Conservation (phyloP, 2,888 invertebrate genomes). For the Sinopyrophorus schimmeli region DNA sequence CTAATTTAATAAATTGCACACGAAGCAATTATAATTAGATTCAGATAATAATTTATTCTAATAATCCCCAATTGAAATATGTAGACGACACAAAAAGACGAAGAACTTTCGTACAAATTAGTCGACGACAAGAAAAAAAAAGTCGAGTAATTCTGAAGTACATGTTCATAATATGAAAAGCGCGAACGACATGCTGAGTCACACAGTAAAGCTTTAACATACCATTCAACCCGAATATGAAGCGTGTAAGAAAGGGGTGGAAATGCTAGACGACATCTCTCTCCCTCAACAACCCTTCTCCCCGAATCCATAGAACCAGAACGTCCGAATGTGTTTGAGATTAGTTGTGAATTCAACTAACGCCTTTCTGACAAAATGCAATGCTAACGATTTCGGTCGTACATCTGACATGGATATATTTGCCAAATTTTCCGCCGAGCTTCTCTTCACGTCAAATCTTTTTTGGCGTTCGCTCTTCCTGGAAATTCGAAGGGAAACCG, state of each 20-base stretch:
- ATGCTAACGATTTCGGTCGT: constrained; percentile 29
- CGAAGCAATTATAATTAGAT: no score
- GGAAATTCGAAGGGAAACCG: neutral
- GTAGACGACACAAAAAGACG: no score
- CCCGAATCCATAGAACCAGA: neutral
- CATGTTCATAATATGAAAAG: constrained; percentile 23
- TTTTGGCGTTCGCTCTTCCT: neutral
- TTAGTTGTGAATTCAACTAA: constrained; percentile 22
- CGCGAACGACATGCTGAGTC: constrained; percentile 32
- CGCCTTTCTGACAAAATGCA: constrained; percentile 33
- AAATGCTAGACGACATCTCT: constrained; percentile 9
- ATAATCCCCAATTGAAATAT: no score
- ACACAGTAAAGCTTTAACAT: constrained; percentile 16
- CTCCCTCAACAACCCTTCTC: constrained; percentile 6
- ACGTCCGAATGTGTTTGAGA: constrained; percentile 11
- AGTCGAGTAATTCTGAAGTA: no score
- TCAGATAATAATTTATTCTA: no score
- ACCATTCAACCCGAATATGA: constrained; percentile 14
- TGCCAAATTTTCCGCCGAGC: constrained; percentile 13
- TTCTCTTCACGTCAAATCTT: constrained; percentile 4
- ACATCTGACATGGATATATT: constrained; percentile 29
- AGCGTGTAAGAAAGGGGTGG: constrained; percentile 12
- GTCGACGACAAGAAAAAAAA: no score
- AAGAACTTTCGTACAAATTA: no score
- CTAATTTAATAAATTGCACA: no score